Percentiles rank a stretch among this genome's conserved stretches.
These are phyloP conservation scores for Apocheima hispidaria DNA, from an alignment of 2,888 invertebrate species.

Conservation along the genomic window DNA sequence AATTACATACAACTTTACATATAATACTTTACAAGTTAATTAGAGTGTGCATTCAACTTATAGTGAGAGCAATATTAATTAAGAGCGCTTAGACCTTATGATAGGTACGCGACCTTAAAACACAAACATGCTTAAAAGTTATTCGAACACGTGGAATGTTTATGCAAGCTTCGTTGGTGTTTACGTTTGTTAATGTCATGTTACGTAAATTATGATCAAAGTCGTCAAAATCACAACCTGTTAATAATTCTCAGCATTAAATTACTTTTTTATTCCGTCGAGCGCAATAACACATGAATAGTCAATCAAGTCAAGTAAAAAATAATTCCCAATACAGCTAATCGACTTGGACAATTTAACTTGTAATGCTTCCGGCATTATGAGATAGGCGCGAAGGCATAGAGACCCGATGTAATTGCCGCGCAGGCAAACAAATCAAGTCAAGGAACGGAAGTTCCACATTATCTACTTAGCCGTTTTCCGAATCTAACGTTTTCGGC, in stretches of 20 bases:
- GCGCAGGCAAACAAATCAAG: conserved; percentile 64
- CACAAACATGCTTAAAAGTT: conserved; percentile 14
- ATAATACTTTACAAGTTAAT: too few relatives aligned
- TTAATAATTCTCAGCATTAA: conserved; percentile 39
- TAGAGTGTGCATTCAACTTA: too few relatives aligned
- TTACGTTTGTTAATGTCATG: conserved; percentile 35
- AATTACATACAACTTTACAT: too few relatives aligned
- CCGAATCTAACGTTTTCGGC: too few relatives aligned
- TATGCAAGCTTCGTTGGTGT: conserved; percentile 23
- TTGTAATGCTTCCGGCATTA: conserved; percentile 51
- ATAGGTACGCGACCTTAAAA: not conserved
- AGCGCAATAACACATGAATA: conserved; percentile 42
- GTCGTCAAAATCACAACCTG: conserved; percentile 31
- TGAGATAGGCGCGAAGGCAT: conserved; percentile 40
- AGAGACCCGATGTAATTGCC: conserved; percentile 42
- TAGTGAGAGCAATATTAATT: too few relatives aligned
- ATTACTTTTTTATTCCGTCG: conserved; percentile 41
- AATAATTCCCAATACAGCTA: conserved; percentile 37
- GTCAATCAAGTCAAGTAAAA: conserved; percentile 41
- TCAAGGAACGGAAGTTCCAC: too few relatives aligned
- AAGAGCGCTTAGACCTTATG: not conserved
- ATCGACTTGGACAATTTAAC: conserved; percentile 42
- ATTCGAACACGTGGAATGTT: conserved; percentile 26
- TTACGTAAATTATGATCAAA: conserved; percentile 26
- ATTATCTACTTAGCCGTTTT: too few relatives aligned